Evolutionary conservation across 2,113 vertebrate genomes (phyloP), one percentile per base, ranked within the genome.

Genomic region (Chroicocephalus ridibundus): DNA sequence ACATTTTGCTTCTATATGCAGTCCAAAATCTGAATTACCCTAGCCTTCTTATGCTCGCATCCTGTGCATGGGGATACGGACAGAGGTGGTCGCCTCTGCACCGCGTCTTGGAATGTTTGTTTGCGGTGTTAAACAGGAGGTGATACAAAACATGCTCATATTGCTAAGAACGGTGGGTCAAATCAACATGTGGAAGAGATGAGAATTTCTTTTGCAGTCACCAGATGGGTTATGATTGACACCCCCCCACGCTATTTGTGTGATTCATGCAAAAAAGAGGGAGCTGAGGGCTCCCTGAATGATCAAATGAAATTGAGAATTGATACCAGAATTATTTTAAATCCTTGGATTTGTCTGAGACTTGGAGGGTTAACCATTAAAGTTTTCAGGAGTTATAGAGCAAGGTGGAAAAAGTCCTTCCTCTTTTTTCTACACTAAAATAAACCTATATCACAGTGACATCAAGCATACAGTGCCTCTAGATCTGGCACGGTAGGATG

Each of bases 201-300:
- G 96, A 95, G 93, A 96, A 94, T 57, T 75, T 47, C 52, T 83
- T 86, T n/a, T 68, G 74, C 68, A 91, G 29, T 69, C 76, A 65
- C 55, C 95, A 98, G 97, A 95, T 97, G 96, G 95, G 32, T 8
- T 97, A 16, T 70, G 70, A 58, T 94, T 92, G 92, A 80, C 93
- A 96, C 62, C 57, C 49, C 47, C 54, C 51, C 84, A 31, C 26
- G 15, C 44, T 79, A 74, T 85, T 90, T 91, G 93, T 85, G 86
- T 68, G 78, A 4, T 64, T 72, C 29, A 2, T 29, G 65, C 11
- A n/a, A 46, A 57, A 66, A 52, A 3, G 11, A 46, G 26, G 82
- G 47, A 90, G 32, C n/a, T 27, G 71, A 60, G 46, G 10, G 9
- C 46, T 95, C 62, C 86, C 42, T 49, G 92, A 94, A 13, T 58